Evolutionary conservation across 1,140 invertebrate species (phyloP), one percentile per base, ranked within the genome.

Genomic region (Neodiprion pinetum): DNA sequence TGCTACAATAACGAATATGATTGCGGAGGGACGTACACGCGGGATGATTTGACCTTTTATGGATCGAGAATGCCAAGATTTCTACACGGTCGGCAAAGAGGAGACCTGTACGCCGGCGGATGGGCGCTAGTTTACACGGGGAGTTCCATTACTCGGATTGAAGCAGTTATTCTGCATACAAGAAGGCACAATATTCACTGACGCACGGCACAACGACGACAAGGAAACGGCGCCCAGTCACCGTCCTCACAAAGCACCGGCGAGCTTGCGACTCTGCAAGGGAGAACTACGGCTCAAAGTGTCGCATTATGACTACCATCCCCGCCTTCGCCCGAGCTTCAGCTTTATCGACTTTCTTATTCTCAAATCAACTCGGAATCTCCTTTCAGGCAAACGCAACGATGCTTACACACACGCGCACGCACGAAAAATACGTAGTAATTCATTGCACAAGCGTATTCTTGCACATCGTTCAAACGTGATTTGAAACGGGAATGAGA

Each of bases 131-230:
- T 61, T 61, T 61, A 61, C 53, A 61, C 53, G 53, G n/a, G 11
- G 53, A 61, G 53, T 61, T 61, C 53, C 53, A 61, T 61, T 61
- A 61, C 53, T 61, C n/a, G 53, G 53, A 61, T 61, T 61, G 53
- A 61, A 61, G 53, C 53, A 61, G 53, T 61, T 61, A 61, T 61
- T 61, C 53, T 61, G 5, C 53, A 61, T 61, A 61, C 53, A 61
- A 61, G 53, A 61, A 61, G 11, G 53, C 53, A 61, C 53, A 61
- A 61, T 61, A 61, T 61, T 61, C 53, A 61, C 11, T 61, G 53
- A 12, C n/a, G 53, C 53, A 61, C 5, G 9, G 53, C 53, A 61
- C 53, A 61, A 61, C 53, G 53, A 17, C 53, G 53, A 61, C 53
- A 61, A 61, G 53, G 53, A 61, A 61, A 61, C 53, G 53, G 53